Conservation (phyloP, 2,113 vertebrate genomes). For the Tetrao urogallus region DNA sequence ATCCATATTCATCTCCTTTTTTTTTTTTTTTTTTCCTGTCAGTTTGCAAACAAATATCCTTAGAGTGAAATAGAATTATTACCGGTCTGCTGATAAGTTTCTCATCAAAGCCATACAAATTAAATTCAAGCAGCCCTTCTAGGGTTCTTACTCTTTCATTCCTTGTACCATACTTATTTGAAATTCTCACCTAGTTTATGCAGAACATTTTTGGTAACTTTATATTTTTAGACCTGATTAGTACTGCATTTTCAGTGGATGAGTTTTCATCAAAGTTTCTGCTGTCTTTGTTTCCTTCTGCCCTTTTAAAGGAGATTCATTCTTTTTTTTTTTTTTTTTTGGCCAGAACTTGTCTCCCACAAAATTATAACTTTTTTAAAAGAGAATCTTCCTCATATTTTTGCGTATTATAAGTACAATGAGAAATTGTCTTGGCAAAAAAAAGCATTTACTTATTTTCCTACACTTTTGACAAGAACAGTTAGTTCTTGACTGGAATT, state of each 20-base stretch:
- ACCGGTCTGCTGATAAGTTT: slow-evolving; percentile 13
- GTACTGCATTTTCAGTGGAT: background rate
- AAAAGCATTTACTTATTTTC: background rate
- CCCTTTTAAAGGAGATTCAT: background rate
- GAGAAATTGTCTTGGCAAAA: background rate
- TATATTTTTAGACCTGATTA: background rate
- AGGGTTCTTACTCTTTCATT: background rate
- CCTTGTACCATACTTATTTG: background rate
- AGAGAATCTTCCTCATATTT: background rate
- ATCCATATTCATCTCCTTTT: background rate
- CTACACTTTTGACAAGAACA: background rate
- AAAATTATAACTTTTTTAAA: background rate
- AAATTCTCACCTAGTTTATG: background rate
- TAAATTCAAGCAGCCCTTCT: slow-evolving; percentile 3
- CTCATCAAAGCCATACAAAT: slow-evolving; percentile 29
- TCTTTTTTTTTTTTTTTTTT: background rate
- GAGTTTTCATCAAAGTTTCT: background rate
- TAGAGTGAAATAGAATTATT: background rate
- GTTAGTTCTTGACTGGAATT: background rate
- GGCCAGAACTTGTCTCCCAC: background rate
- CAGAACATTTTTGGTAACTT: background rate
- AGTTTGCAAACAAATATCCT: slow-evolving; percentile 7
- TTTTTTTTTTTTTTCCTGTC: background rate
- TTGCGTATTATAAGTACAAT: background rate
- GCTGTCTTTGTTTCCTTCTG: background rate